Conservation (phyloP, 2,797 vertebrate species). For the Gorsachius magnificus region DNA sequence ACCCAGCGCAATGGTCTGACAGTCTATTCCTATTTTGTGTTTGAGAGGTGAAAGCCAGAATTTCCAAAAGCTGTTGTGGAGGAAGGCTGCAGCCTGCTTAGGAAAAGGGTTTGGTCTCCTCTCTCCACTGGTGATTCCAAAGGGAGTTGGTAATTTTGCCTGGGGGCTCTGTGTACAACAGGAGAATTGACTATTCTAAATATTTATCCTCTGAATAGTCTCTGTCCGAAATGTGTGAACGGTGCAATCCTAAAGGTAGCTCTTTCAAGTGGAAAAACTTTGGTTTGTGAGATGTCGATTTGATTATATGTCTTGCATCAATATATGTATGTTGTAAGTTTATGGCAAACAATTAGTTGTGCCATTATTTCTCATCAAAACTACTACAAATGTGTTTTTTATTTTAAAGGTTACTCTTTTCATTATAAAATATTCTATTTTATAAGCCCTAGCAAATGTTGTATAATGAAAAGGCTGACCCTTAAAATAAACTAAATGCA, state of each 20-base stretch:
- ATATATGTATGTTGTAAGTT: not conserved
- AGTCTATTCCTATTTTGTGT: not conserved
- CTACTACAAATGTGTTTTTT: not conserved
- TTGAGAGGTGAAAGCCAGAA: not conserved
- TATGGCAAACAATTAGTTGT: not conserved
- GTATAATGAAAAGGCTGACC: conserved; percentile 39
- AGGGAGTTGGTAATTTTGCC: not conserved
- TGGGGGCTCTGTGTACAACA: accelerated
- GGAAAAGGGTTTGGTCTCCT: not conserved
- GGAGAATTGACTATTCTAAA: not conserved
- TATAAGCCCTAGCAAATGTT: conserved; percentile 49
- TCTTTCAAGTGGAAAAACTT: not conserved
- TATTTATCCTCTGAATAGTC: not conserved
- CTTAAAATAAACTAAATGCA: conserved; percentile 53
- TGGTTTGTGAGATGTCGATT: not conserved
- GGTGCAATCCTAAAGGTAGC: not conserved
- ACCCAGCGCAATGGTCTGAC: not conserved
- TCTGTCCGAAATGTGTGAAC: not conserved
- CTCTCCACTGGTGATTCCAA: not conserved
- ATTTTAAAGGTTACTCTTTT: conserved; percentile 21
- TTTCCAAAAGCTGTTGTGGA: not conserved
- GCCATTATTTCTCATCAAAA: not conserved
- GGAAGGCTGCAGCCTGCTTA: not conserved
- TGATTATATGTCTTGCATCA: not conserved
- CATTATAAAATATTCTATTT: conserved; percentile 49